Conservation (phyloP, 1,140 invertebrate species). For the Aphaenogaster ashmeadi region DNA sequence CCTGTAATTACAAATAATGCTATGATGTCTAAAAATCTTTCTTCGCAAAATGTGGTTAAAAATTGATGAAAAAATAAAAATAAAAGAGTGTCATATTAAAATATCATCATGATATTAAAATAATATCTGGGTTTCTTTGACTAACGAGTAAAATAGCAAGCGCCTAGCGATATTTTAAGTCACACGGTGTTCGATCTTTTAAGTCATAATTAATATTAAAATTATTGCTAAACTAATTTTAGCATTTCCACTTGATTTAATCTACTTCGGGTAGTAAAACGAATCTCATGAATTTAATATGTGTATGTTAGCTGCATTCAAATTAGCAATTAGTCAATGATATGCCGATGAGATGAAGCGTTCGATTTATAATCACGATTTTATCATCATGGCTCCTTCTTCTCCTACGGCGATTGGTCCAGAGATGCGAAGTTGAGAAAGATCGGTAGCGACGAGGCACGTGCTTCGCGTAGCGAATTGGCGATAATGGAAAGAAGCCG, state of each 20-base stretch:
- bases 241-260: background rate
- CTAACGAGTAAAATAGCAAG: background rate
- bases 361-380: conserved; percentile 28
- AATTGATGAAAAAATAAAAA: background rate
- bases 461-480: conserved; percentile 28
- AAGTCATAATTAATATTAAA: background rate
- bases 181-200: background rate
- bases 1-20: conserved; percentile 14
- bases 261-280: background rate
- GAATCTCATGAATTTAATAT: background rate
- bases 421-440: conserved; percentile 25
- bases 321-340: background rate
- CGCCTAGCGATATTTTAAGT: background rate
- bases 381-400: conserved; percentile 35
- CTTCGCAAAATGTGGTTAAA: background rate
- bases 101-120: background rate
- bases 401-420: conserved; percentile 64
- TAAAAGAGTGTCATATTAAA: background rate
- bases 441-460: background rate
- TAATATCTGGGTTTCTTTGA: background rate
- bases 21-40: background rate
- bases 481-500: conserved; percentile 2
- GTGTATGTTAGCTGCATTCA: background rate
- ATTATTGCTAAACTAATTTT: conserved; percentile 3
- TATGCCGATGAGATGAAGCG: background rate